Conservation (phyloP, 1,140 invertebrate species). For the Cotesia vestalis region DNA sequence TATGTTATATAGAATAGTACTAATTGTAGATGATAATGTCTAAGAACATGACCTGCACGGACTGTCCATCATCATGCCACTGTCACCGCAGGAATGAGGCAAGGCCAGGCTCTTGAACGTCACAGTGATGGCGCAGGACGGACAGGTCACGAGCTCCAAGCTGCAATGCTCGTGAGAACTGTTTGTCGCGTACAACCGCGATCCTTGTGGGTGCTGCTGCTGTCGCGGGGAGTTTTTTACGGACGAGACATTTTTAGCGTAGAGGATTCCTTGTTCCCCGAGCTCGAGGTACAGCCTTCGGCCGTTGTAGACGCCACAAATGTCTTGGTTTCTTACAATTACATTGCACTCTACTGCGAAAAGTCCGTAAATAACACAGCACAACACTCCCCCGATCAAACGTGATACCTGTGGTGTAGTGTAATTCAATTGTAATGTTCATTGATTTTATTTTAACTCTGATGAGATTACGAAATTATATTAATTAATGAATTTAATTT, state of each 20-base stretch:
- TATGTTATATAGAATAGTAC: neutral
- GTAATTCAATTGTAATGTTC: neutral
- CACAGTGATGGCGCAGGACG: slow-evolving; percentile 74
- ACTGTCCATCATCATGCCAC: slow-evolving; percentile 55
- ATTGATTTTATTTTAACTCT: neutral
- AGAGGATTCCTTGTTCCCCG: slow-evolving; percentile 69
- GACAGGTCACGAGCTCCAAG: slow-evolving; percentile 76
- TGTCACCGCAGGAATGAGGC: slow-evolving; percentile 60
- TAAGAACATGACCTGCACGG: slow-evolving; percentile 55
- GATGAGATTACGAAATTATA: neutral
- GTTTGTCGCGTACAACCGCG: slow-evolving; percentile 50
- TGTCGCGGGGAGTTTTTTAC: slow-evolving; percentile 50
- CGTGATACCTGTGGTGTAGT: neutral
- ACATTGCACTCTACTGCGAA: slow-evolving; percentile 39
- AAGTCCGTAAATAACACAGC: slow-evolving; percentile 19
- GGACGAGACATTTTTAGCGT: slow-evolving; percentile 67
- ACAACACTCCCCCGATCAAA: neutral
- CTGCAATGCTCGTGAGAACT: slow-evolving; percentile 70
- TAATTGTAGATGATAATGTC: slow-evolving; percentile 25
- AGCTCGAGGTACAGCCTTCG: slow-evolving; percentile 71
- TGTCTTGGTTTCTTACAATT: slow-evolving; percentile 66
- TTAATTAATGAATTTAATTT: too few species aligned
- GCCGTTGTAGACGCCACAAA: slow-evolving; percentile 71
- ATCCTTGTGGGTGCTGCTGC: slow-evolving; percentile 35
- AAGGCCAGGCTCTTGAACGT: slow-evolving; percentile 68